phyloP scores from a whole-genome alignment of 1,140 invertebrate genomes.

The Sarcophaga peregrina region DNA sequence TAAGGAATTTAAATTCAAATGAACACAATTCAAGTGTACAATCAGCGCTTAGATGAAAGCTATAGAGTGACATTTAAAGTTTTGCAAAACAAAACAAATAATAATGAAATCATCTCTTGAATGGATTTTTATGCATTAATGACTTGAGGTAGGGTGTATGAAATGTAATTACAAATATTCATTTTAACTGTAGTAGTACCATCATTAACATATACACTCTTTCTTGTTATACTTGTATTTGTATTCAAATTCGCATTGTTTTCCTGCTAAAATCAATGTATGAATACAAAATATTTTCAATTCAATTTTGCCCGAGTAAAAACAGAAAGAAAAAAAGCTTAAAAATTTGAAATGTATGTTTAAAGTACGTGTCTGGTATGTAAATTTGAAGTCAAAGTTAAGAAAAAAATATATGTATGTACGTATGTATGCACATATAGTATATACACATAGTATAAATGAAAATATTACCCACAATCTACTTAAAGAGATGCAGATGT shows the following conservation, averaged over 20 bases:
- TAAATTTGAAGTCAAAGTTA: not conserved
- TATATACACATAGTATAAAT: too few species aligned
- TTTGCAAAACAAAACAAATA: not conserved
- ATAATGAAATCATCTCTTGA: too few species aligned
- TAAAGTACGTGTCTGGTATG: constrained; percentile 14
- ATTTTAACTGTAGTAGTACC: not conserved
- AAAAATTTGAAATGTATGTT: constrained; percentile 1
- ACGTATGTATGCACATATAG: too few species aligned
- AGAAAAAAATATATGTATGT: not conserved
- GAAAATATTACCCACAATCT: not conserved
- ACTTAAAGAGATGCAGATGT: not conserved
- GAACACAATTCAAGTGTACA: not conserved
- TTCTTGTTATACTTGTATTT: not conserved
- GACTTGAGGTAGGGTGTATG: not conserved
- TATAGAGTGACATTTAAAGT: not conserved
- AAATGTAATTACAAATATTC: not conserved
- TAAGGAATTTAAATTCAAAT: not conserved
- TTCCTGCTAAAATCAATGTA: constrained; percentile 15
- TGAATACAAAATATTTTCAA: constrained; percentile 1
- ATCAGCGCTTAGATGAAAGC: not conserved
- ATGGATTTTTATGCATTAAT: too few species aligned
- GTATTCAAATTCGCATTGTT: not conserved
- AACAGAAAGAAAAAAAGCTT: not conserved
- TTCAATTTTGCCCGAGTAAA: not conserved
- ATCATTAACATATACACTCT: not conserved